Percentiles rank a stretch among this genome's conserved stretches.
Evolutionary conservation across 1,140 invertebrate genomes (phyloP).

Genomic region (Drosophila setifemur): DNA sequence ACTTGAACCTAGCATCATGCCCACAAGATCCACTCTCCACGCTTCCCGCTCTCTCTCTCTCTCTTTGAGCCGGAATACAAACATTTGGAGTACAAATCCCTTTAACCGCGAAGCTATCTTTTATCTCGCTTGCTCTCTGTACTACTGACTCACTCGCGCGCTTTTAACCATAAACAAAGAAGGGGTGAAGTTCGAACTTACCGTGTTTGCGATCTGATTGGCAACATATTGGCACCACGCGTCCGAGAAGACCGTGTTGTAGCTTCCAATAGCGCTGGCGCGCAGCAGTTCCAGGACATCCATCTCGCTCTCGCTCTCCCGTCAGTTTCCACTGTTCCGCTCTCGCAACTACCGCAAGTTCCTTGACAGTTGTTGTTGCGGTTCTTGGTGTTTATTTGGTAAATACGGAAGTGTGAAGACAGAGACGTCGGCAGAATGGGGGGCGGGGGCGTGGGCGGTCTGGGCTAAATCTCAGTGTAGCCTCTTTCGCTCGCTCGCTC

Average conservation of each 20-base stretch:
- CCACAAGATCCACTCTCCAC: not conserved
- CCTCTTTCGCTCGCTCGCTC: slow-evolving; percentile 4
- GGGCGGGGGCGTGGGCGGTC: slow-evolving; percentile 11
- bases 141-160: slow-evolving; percentile 7
- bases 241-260: slow-evolving; percentile 70
- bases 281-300: slow-evolving; percentile 69
- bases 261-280: slow-evolving; percentile 55
- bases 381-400: slow-evolving; percentile 26
- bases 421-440: not conserved
- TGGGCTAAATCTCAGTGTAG: slow-evolving; percentile 36
- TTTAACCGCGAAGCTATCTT: not conserved
- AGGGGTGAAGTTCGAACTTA: slow-evolving; percentile 52
- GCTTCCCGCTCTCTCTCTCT: not conserved
- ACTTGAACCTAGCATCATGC: not conserved
- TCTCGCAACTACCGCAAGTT: not conserved
- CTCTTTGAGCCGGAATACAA: not conserved
- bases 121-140: not conserved
- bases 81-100: too few species aligned
- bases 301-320: slow-evolving; percentile 24
- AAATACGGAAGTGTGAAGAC: slow-evolving; percentile 24
- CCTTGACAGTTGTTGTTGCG: not conserved
- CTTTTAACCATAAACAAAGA: slow-evolving; percentile 13
- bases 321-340: not conserved
- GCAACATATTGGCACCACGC: slow-evolving; percentile 68
- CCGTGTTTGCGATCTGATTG: slow-evolving; percentile 58